phyloP scores from a whole-genome alignment of 2,797 vertebrate species.

The Rhynchonycteris naso region DNA sequence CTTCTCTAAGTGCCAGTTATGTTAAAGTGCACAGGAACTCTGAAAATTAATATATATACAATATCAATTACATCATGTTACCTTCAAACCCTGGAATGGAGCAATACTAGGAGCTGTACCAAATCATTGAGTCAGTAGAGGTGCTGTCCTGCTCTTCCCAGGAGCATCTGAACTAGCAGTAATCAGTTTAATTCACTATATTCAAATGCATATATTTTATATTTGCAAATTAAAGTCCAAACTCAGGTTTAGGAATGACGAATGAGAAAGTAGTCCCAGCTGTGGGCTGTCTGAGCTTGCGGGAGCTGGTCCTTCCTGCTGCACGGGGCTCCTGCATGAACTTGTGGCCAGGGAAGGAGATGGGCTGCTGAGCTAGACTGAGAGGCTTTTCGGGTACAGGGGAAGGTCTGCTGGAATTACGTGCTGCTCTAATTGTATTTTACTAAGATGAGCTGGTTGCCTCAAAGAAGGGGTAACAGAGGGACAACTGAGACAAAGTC shows the following conservation, averaged over 20 bases:
- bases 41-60: neutral
- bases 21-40: conserved; percentile 19
- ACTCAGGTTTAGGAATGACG: neutral
- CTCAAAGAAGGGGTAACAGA: neutral
- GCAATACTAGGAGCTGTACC: neutral
- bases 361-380: rapidly evolving
- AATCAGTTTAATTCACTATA: neutral
- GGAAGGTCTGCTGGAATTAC: neutral
- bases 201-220: neutral
- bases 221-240: neutral
- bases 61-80: neutral
- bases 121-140: neutral
- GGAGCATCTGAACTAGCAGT: neutral
- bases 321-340: neutral
- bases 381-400: neutral
- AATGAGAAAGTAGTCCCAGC: neutral
- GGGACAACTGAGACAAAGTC: neutral
- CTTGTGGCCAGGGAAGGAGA: neutral
- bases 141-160: neutral
- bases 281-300: neutral
- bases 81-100: neutral
- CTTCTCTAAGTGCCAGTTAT: neutral
- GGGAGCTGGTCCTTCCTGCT: rapidly evolving
- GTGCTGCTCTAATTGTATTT: neutral
- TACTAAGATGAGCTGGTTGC: neutral